A percentile compares a stretch with the other conserved stretches of the same genome.
These are phyloP conservation scores for Dicranocentrus wangi DNA, from an alignment of 2,888 invertebrate genomes.

Conservation along the genomic window DNA sequence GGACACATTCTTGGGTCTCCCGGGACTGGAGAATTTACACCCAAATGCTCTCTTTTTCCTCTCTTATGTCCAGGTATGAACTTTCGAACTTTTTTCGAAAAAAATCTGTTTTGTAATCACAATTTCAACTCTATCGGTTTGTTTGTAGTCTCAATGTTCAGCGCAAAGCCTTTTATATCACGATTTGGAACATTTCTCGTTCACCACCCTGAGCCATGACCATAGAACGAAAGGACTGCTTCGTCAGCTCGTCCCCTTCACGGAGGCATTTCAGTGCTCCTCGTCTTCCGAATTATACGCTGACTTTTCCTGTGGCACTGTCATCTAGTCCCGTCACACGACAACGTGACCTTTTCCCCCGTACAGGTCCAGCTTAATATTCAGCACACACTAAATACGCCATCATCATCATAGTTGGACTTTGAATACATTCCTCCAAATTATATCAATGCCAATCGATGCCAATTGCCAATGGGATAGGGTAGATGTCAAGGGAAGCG, in stretches of 20 bases:
- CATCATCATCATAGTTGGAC: neutral
- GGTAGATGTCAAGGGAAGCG: no score
- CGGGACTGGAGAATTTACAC: conserved; percentile 76
- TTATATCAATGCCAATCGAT: no score
- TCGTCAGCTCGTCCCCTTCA: conserved; percentile 72
- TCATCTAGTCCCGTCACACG: conserved; percentile 57
- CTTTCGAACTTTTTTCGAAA: no score
- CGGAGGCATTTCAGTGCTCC: conserved; percentile 71
- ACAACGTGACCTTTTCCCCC: neutral
- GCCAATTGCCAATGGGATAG: no score
- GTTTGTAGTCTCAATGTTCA: conserved; percentile 75
- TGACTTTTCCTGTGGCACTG: conserved; percentile 70
- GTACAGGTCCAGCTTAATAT: neutral
- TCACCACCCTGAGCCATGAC: conserved; percentile 75
- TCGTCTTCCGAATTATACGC: conserved; percentile 69
- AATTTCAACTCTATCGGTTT: neutral
- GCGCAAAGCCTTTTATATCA: conserved; percentile 74
- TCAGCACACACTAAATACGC: neutral
- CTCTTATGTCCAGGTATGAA: conserved; percentile 77
- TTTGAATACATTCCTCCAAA: no score
- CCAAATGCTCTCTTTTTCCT: conserved; percentile 78
- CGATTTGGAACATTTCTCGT: conserved; percentile 75
- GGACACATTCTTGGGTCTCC: conserved; percentile 69
- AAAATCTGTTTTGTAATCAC: conserved; percentile 1
- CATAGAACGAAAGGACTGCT: conserved; percentile 72